Conservation (phyloP, 2,888 invertebrate genomes). For the Ferrisia virgata region DNA sequence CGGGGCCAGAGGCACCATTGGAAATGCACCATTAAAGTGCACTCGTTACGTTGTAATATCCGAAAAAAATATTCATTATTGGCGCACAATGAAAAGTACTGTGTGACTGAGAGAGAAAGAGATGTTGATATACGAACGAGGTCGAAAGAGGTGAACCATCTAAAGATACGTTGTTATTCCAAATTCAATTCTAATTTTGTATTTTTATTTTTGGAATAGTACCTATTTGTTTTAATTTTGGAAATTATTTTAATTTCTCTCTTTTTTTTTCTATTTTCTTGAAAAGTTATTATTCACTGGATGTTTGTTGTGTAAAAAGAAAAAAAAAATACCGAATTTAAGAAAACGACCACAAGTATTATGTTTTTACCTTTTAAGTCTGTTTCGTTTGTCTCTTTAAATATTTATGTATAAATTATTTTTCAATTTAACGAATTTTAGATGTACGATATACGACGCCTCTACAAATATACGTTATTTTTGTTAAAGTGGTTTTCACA, state of each 20-base stretch:
- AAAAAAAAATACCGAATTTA: too few relatives aligned
- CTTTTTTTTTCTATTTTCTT: conserved; percentile 36
- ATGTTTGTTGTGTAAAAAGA: conserved; percentile 1
- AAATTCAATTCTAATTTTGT: conserved; percentile 36
- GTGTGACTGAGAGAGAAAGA: background rate
- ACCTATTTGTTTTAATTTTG: conserved; percentile 29
- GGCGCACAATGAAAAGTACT: background rate
- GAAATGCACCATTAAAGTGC: background rate
- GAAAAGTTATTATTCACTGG: conserved; percentile 5
- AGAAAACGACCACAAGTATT: conserved; percentile 34
- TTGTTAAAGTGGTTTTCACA: conserved; percentile 20
- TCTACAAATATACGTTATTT: conserved; percentile 44
- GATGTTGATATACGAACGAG: background rate
- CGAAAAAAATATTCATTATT: background rate
- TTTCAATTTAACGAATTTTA: conserved; percentile 43
- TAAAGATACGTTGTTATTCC: conserved; percentile 12
- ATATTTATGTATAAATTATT: conserved; percentile 42
- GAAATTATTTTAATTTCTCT: conserved; percentile 8
- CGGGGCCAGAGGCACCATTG: background rate
- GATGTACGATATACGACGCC: conserved; percentile 43
- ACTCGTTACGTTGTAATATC: background rate
- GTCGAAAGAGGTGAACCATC: background rate
- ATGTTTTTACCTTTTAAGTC: conserved; percentile 41
- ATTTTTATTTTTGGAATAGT: conserved; percentile 23
- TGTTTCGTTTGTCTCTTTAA: conserved; percentile 37